A percentile compares a stretch with the other conserved stretches of the same genome.
Evolutionary conservation across 1,140 invertebrate genomes (phyloP).

Genomic region (Ptiloglossa arizonensis): DNA sequence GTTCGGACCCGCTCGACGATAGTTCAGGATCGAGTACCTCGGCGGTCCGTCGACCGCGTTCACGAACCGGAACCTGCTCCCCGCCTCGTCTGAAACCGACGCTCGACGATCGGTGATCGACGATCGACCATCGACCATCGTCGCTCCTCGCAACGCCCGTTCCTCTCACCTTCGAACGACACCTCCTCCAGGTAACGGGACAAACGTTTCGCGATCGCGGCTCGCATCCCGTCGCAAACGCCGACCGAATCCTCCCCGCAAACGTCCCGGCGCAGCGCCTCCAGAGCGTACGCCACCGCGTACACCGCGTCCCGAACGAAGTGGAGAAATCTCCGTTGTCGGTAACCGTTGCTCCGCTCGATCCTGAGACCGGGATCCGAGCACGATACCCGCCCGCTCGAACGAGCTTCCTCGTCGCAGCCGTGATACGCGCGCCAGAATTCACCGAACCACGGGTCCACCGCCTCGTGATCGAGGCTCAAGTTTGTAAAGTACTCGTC

Average conservation of each 20-base stretch:
- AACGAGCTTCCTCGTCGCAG: slow-evolving; percentile 63
- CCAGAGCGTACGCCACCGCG: slow-evolving; percentile 82
- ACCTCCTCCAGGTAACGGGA: slow-evolving; percentile 81
- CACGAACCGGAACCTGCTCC: slow-evolving; percentile 79
- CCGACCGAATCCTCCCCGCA: slow-evolving; percentile 75
- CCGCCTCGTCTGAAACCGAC: slow-evolving; percentile 78
- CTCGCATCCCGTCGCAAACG: slow-evolving; percentile 79
- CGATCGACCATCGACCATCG: not conserved
- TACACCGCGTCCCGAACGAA: slow-evolving; percentile 84
- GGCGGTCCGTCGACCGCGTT: slow-evolving; percentile 81
- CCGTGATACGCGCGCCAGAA: slow-evolving; percentile 85
- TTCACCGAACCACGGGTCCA: slow-evolving; percentile 85
- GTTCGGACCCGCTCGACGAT: slow-evolving; percentile 74
- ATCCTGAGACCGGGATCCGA: slow-evolving; percentile 43
- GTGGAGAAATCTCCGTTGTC: slow-evolving; percentile 81
- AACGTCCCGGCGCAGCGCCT: slow-evolving; percentile 78
- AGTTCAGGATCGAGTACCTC: slow-evolving; percentile 84
- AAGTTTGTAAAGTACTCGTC: slow-evolving; percentile 82
- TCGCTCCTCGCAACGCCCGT: not conserved
- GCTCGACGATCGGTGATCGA: not conserved
- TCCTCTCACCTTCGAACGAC: slow-evolving; percentile 80
- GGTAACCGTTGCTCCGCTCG: slow-evolving; percentile 69
- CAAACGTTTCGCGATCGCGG: slow-evolving; percentile 77
- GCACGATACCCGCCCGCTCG: not conserved
- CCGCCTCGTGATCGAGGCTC: slow-evolving; percentile 67